Conservation (phyloP, 2,888 invertebrate species). For the Nebria brevicollis region DNA sequence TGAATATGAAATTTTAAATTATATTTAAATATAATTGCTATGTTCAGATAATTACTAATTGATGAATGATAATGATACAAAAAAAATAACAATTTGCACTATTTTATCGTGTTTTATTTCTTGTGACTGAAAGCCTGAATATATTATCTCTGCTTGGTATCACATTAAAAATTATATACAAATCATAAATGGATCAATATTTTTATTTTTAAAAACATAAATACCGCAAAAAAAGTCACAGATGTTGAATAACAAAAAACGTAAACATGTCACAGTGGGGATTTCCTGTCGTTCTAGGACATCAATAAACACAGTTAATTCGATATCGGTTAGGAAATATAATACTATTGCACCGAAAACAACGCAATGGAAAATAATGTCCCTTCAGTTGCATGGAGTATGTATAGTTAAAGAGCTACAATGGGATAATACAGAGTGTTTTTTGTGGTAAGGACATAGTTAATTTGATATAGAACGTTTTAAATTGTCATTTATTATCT, state of each 20-base stretch:
- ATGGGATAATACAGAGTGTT: conserved; percentile 30
- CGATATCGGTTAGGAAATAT: conserved; percentile 28
- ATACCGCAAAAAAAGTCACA: not conserved
- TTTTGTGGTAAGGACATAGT: conserved; percentile 45
- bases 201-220: not conserved
- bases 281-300: not conserved
- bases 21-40: not conserved
- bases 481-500: conserved; percentile 42
- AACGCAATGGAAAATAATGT: conserved; percentile 32
- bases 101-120: too few relatives aligned
- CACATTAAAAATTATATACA: not conserved
- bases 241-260: not conserved
- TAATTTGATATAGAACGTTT: conserved; percentile 45
- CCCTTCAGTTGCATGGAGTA: conserved; percentile 22
- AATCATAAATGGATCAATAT: not conserved
- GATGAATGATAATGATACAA: too few relatives aligned
- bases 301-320: conserved; percentile 26
- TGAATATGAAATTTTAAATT: not conserved
- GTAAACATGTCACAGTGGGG: not conserved
- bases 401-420: conserved; percentile 9
- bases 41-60: not conserved
- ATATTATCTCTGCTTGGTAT: not conserved
- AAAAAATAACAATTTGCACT: too few relatives aligned
- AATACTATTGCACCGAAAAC: conserved; percentile 2
- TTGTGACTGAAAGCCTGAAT: too few relatives aligned